Evolutionary conservation across 2,797 vertebrate species (phyloP), one percentile per base, ranked within the genome.

Genomic region (Avahi laniger): DNA sequence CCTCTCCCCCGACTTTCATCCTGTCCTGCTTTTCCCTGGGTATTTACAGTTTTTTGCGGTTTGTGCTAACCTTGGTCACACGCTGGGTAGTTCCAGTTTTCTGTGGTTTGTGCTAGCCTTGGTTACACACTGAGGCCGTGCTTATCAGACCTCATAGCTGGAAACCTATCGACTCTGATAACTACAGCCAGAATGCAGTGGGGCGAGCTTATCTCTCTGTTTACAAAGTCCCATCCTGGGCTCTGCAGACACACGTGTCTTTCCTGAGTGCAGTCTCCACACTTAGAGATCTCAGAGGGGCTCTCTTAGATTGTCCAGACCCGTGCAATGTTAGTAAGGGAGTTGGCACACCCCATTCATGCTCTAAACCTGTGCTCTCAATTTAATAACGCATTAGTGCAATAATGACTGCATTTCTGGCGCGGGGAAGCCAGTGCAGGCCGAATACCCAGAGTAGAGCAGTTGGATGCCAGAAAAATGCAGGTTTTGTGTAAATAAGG

Each of bases 401-500:
- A 6, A 28, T 91, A 67, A 87, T 76, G 87, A 35, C 73, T 10
- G 65, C 8, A 20, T 48, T 59, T 54, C 61, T 78, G 83, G 78
- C 83, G 72, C 0, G 0, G 41, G 63, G 70, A 91, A 14, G 57
- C 38, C 0, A 35, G 65, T 38, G 15, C n/a, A 8, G 90, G 57
- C 76, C 85, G 85, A 43, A 41, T 54, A 38, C 63, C 50, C 20
- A 11, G 73, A 89, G 65, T 0, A 70, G 35, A 20, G 46, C 63
- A 41, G 52, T 3, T 65, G 88, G 63, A 65, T n/a, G n/a, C 59
- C 67, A 43, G 70, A 35, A 91, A 97, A 89, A 82, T 48, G 61
- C 35, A n/a, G 52, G 52, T 73, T 93, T 87, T 63, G 26, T 52
- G 80, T 86, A 80, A 94, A 94, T 75, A 63, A 93, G 35, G 80